phyloP scores from a whole-genome alignment of 2,888 invertebrate species.

The Pimpla rufipes region DNA sequence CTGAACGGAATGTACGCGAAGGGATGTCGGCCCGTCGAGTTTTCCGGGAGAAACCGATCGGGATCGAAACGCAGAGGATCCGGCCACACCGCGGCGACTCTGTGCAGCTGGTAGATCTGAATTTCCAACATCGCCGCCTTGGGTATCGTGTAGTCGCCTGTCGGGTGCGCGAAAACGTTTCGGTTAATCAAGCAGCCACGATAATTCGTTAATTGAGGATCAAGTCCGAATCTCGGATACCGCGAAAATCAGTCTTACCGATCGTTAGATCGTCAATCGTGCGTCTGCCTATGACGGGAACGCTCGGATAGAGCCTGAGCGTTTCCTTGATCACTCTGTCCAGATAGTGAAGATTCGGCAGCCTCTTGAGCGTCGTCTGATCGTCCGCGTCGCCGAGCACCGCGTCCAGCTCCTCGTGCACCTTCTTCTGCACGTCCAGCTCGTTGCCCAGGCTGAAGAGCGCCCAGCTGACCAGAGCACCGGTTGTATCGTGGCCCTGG shows the following conservation, averaged over 20 bases:
- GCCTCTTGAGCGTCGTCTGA: slow-evolving; percentile 79
- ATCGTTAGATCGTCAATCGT: slow-evolving; percentile 85
- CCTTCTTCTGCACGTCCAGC: slow-evolving; percentile 85
- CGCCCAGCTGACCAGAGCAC: slow-evolving; percentile 86
- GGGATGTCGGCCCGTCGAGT: slow-evolving; percentile 76
- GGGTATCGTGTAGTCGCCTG: slow-evolving; percentile 83
- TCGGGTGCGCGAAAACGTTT: slow-evolving; percentile 28
- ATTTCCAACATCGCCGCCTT: slow-evolving; percentile 83
- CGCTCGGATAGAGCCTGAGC: slow-evolving; percentile 87
- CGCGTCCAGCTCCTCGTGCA: slow-evolving; percentile 84
- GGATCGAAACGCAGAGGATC: slow-evolving; percentile 86
- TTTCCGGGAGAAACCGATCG: slow-evolving; percentile 84
- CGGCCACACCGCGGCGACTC: slow-evolving; percentile 85
- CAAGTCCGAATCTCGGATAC: neutral
- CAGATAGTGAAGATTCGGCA: slow-evolving; percentile 86
- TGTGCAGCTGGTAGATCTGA: slow-evolving; percentile 85
- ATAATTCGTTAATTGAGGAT: neutral
- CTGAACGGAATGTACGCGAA: slow-evolving; percentile 81
- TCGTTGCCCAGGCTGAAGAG: slow-evolving; percentile 86
- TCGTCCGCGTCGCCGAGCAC: slow-evolving; percentile 80
- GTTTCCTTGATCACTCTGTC: slow-evolving; percentile 88
- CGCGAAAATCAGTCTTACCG: slow-evolving; percentile 74
- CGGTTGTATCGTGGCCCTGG: slow-evolving; percentile 86
- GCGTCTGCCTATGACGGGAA: slow-evolving; percentile 86
- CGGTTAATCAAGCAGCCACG: slow-evolving; percentile 64